These are phyloP conservation scores for Beaufortia kweichowensis DNA, from an alignment of 2,113 vertebrate species.

Conservation along the genomic window DNA sequence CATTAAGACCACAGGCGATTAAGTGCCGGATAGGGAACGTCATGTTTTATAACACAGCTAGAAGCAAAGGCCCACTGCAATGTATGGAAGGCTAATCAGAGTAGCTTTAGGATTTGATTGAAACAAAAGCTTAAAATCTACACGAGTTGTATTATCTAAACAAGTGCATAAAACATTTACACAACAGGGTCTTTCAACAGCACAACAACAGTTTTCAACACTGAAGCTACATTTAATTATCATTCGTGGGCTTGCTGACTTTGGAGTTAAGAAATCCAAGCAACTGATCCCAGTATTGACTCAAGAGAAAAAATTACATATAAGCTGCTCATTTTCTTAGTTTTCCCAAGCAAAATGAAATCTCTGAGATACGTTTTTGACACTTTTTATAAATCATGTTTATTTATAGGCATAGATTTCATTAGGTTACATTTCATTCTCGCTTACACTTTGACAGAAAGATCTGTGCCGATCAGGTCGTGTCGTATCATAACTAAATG, in stretches of 20 bases:
- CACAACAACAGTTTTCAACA: slow-evolving; percentile 24
- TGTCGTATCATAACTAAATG: slow-evolving; percentile 29
- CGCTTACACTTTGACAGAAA: slow-evolving; percentile 30
- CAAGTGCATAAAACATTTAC: slow-evolving; percentile 1
- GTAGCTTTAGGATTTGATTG: slow-evolving; percentile 21
- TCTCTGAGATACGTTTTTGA: not conserved
- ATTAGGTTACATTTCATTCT: slow-evolving; percentile 33
- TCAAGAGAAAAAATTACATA: not conserved
- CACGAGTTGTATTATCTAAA: slow-evolving; percentile 12
- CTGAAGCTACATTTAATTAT: not conserved
- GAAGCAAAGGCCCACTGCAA: slow-evolving; percentile 35
- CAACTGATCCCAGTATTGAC: not conserved
- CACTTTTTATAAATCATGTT: slow-evolving; percentile 19
- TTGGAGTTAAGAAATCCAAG: slow-evolving; percentile 14
- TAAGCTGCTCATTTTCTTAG: not conserved
- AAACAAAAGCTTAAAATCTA: slow-evolving; percentile 9
- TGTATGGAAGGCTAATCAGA: slow-evolving; percentile 37
- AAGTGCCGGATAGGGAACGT: slow-evolving; percentile 37
- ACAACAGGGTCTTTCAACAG: slow-evolving; percentile 23
- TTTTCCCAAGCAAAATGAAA: slow-evolving; percentile 12
- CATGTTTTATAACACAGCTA: slow-evolving; percentile 51
- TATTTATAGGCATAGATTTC: slow-evolving; percentile 34
- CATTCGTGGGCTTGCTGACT: not conserved
- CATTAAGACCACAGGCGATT: slow-evolving; percentile 69
- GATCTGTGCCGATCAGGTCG: slow-evolving; percentile 51